Evolutionary conservation across 2,797 vertebrate species (phyloP).

Genomic region (Borostomias antarcticus): DNA sequence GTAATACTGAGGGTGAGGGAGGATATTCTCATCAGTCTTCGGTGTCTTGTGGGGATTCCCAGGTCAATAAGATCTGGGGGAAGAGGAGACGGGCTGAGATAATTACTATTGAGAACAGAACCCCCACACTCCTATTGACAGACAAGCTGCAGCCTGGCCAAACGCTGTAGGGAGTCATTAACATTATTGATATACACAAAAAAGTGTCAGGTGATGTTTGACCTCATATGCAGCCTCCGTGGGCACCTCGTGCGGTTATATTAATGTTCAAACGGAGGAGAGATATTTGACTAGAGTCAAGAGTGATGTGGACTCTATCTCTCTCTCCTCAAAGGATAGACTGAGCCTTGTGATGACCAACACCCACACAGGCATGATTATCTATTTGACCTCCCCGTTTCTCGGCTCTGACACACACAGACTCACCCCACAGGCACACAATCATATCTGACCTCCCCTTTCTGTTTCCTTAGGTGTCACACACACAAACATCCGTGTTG

Average conservation of each 20-base stretch:
- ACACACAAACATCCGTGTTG: background rate
- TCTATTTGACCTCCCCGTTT: too few species aligned
- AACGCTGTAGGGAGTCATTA: background rate
- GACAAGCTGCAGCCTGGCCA: background rate
- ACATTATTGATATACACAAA: background rate
- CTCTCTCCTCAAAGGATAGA: background rate
- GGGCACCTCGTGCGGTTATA: background rate
- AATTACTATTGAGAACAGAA: background rate
- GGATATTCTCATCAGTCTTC: background rate
- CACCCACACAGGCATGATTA: too few species aligned
- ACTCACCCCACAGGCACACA: too few species aligned
- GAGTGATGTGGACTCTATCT: too few species aligned
- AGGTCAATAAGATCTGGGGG: background rate
- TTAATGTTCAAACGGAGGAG: background rate
- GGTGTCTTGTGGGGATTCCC: background rate
- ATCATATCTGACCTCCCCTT: constrained; percentile 3
- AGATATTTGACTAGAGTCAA: background rate
- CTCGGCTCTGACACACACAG: too few species aligned
- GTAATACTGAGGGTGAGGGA: too few species aligned
- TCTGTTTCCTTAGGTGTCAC: background rate
- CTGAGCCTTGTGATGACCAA: constrained; percentile 2
- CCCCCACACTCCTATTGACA: background rate
- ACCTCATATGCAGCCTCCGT: background rate
- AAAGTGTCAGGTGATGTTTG: background rate
- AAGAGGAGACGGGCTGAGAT: background rate